Conservation (phyloP, 2,113 vertebrate species). For the Lipotes vexillifer region DNA sequence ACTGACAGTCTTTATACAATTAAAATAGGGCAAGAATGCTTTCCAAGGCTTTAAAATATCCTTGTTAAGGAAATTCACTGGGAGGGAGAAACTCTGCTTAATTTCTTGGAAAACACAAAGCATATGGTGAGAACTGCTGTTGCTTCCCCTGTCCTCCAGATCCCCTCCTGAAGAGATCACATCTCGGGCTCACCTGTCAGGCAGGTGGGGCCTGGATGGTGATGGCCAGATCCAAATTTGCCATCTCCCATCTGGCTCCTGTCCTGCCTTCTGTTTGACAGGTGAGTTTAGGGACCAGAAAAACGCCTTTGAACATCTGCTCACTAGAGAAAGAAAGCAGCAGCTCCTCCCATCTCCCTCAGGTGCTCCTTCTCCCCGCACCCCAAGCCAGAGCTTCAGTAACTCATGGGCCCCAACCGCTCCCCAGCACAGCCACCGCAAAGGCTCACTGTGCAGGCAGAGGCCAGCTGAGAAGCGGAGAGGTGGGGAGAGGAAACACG, state of each 20-base stretch:
- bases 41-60: constrained; percentile 66
- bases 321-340: not conserved
- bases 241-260: not conserved
- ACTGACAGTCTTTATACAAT: constrained; percentile 48
- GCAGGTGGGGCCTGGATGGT: not conserved
- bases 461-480: not conserved
- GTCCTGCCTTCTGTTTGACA: not conserved
- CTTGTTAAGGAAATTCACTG: constrained; percentile 64
- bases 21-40: constrained; percentile 64
- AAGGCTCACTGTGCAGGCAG: not conserved
- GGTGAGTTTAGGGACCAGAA: not conserved
- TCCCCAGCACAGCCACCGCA: not conserved
- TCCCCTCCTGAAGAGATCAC: not conserved
- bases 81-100: constrained; percentile 46
- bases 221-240: not conserved
- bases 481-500: accelerated
- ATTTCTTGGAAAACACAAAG: constrained; percentile 57
- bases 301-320: not conserved
- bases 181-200: constrained; percentile 10
- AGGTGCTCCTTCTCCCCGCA: not conserved
- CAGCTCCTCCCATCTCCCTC: not conserved
- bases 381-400: not conserved
- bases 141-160: not conserved
- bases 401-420: not conserved
- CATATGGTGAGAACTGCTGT: not conserved